phyloP scores from a whole-genome alignment of 2,113 vertebrate species.

The Chaenocephalus aceratus region DNA sequence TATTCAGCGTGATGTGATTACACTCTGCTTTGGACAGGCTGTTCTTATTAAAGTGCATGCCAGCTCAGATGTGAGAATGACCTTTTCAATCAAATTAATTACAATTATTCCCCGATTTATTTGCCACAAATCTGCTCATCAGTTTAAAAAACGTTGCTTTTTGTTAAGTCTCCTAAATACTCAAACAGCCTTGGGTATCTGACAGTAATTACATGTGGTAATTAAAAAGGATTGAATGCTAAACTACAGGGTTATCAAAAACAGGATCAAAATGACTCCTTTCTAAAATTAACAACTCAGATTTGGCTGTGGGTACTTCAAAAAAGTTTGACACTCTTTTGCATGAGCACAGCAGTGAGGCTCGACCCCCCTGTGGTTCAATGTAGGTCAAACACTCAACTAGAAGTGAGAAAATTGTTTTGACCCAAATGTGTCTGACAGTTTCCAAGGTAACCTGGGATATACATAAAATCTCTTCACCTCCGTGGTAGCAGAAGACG shows the following conservation, averaged over 20 bases:
- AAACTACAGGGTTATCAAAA: neutral
- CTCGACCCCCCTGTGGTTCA: neutral
- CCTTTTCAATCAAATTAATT: conserved; percentile 39
- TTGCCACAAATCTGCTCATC: neutral
- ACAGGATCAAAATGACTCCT: neutral
- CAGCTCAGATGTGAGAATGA: conserved; percentile 33
- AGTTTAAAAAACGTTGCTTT: neutral
- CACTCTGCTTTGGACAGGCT: conserved; percentile 30
- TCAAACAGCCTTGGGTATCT: neutral
- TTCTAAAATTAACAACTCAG: neutral
- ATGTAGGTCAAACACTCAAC: conserved; percentile 43
- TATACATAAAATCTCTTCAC: conserved; percentile 24
- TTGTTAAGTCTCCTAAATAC: neutral
- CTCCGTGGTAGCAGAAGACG: conserved; percentile 6
- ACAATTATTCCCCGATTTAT: conserved; percentile 13
- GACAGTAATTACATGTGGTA: neutral
- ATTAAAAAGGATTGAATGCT: neutral
- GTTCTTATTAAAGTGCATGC: conserved; percentile 18
- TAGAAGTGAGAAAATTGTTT: conserved; percentile 15
- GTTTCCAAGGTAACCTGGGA: conserved; percentile 60
- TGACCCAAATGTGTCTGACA: conserved; percentile 52
- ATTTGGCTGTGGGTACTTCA: neutral
- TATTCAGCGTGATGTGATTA: conserved; percentile 42
- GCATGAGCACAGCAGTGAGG: neutral
- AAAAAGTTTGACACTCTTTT: neutral